Percentiles rank a stretch among this genome's conserved stretches.
Evolutionary conservation across 2,113 vertebrate genomes (phyloP).

Genomic region (Gymnorhina tibicen): DNA sequence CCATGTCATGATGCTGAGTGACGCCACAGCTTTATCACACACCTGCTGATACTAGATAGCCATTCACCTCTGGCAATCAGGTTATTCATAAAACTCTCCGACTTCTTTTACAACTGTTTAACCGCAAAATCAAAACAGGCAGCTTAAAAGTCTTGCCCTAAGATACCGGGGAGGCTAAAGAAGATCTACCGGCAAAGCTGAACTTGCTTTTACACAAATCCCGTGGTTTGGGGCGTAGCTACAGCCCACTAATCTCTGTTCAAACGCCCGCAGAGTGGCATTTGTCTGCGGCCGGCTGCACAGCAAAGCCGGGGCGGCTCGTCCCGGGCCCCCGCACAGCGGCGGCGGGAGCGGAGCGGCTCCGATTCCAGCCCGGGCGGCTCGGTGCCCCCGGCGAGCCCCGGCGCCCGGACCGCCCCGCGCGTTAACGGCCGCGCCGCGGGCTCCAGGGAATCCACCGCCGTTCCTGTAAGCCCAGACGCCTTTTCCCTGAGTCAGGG

Average conservation of each 20-base stretch:
- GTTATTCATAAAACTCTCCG: not conserved
- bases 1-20: not conserved
- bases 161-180: not conserved
- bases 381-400: not conserved
- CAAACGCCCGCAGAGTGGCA: not conserved
- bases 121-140: not conserved
- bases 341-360: not conserved
- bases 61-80: not conserved
- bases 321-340: too few species aligned
- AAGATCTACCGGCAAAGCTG: not conserved
- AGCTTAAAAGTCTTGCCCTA: not conserved
- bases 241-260: not conserved
- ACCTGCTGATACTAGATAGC: not conserved
- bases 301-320: not conserved
- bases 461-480: not conserved
- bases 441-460: not conserved
- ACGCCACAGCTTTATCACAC: not conserved
- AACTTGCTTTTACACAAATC: not conserved
- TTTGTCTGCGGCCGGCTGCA: not conserved
- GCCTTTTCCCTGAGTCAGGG: not conserved
- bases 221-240: not conserved
- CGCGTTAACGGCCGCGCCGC: not conserved
- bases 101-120: not conserved
- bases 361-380: not conserved
- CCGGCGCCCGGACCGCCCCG: not conserved